Evolutionary conservation across 2,797 vertebrate species (phyloP).

Genomic region (Semotilus atromaculatus): DNA sequence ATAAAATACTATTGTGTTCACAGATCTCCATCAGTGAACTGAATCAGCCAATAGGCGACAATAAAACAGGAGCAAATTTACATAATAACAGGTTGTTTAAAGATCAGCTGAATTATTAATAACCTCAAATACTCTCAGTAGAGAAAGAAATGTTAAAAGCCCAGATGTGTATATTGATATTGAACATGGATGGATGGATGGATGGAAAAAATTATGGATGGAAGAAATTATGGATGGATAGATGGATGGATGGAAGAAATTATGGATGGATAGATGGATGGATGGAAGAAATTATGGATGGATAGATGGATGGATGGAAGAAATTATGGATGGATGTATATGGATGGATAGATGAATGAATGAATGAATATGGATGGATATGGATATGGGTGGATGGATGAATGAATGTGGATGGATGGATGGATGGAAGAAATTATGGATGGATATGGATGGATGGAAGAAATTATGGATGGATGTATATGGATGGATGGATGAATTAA

Average conservation of each 20-base stretch:
- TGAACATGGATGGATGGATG: neutral
- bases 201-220: neutral
- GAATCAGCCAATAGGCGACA: neutral
- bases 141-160: neutral
- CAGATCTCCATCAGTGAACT: neutral
- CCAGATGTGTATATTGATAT: neutral
- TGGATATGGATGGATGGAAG: neutral
- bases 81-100: slow-evolving; percentile 24
- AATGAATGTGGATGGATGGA: neutral
- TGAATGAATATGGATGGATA: neutral
- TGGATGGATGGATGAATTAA: neutral
- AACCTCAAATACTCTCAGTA: neutral
- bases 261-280: neutral
- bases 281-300: neutral
- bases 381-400: neutral
- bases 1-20: neutral
- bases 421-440: neutral
- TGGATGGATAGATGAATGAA: neutral
- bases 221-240: too few species aligned
- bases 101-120: slow-evolving; percentile 36
- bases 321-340: neutral
- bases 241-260: neutral
- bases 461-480: neutral
- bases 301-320: neutral
- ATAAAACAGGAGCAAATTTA: neutral